These are phyloP conservation scores for Latrodectus elegans DNA, from an alignment of 2,888 invertebrate genomes.

Conservation along the genomic window DNA sequence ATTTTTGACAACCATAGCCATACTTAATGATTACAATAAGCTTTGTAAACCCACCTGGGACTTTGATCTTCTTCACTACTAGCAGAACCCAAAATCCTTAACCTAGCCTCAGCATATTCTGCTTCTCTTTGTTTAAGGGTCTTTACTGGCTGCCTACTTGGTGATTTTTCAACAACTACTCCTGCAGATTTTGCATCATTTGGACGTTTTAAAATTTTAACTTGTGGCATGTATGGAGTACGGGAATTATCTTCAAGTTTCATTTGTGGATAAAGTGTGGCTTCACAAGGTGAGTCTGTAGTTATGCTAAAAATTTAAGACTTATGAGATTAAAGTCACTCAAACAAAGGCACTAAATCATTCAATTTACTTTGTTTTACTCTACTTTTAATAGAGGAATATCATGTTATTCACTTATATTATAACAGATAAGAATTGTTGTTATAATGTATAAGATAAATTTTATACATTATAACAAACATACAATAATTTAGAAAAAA, in stretches of 20 bases:
- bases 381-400: too few relatives aligned
- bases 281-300: constrained; percentile 50
- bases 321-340: not conserved
- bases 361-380: too few relatives aligned
- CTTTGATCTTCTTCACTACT: constrained; percentile 66
- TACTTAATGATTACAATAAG: too few relatives aligned
- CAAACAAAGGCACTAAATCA: not conserved
- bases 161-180: constrained; percentile 69
- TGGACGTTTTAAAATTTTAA: constrained; percentile 70
- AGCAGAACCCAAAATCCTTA: constrained; percentile 91
- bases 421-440: too few relatives aligned
- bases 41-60: constrained; percentile 15
- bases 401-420: too few relatives aligned
- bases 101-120: constrained; percentile 93
- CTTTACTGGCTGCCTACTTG: constrained; percentile 75
- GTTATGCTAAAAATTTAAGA: constrained; percentile 55
- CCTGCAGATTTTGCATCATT: constrained; percentile 52
- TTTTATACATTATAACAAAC: too few relatives aligned
- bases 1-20: too few relatives aligned
- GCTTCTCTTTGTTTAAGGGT: constrained; percentile 84
- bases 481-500: too few relatives aligned
- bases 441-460: too few relatives aligned
- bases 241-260: constrained; percentile 60
- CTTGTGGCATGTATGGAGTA: constrained; percentile 68
- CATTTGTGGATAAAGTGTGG: constrained; percentile 45